Evolutionary conservation across 2,797 vertebrate species (phyloP).

Genomic region (Knipowitschia caucasica): DNA sequence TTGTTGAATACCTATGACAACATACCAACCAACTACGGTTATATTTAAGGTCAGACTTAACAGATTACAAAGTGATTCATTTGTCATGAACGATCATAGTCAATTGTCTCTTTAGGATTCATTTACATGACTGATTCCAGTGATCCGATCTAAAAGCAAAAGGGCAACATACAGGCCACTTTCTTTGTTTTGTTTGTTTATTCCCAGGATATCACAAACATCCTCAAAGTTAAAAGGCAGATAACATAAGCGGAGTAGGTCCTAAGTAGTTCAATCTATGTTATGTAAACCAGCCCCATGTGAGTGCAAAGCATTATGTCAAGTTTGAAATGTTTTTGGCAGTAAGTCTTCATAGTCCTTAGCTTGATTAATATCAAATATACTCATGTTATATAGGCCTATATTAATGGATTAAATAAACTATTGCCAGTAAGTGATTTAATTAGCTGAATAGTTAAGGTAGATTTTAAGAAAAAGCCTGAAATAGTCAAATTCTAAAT

Average conservation of each 20-base stretch:
- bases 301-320: conserved; percentile 15
- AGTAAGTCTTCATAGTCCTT: too few relatives aligned
- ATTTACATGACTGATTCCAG: conserved; percentile 15
- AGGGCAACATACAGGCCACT: conserved; percentile 58
- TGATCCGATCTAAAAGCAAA: conserved; percentile 31
- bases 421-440: neutral
- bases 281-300: conserved; percentile 19
- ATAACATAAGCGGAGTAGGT: conserved; percentile 30
- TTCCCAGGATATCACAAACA: conserved; percentile 45
- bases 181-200: conserved; percentile 47
- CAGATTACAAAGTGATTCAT: too few relatives aligned
- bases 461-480: neutral
- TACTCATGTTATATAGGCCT: neutral
- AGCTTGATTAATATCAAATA: conserved; percentile 1
- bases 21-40: conserved; percentile 13
- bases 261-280: conserved; percentile 20
- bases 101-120: conserved; percentile 40
- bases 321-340: neutral
- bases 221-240: conserved; percentile 28
- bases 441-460: neutral
- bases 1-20: neutral
- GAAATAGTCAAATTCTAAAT: neutral
- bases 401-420: neutral
- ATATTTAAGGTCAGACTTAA: too few relatives aligned
- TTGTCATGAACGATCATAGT: conserved; percentile 50